phyloP scores from a whole-genome alignment of 2,888 invertebrate species.

The Phorcus lineatus region DNA sequence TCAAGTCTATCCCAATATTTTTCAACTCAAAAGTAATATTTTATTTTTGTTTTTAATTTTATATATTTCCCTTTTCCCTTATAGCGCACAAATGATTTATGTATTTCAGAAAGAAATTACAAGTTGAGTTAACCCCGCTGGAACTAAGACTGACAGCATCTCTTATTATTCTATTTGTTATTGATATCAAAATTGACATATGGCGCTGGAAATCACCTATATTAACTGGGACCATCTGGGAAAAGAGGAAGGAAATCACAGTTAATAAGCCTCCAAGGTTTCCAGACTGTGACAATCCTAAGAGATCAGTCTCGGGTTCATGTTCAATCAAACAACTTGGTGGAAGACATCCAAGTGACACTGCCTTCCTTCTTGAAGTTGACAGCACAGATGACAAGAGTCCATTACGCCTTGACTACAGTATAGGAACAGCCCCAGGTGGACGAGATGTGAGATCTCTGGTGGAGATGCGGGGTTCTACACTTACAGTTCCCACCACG shows the following conservation, averaged over 20 bases:
- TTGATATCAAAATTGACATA: neutral
- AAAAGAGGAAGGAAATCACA: neutral
- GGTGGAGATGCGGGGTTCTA: too few species aligned
- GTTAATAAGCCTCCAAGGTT: neutral
- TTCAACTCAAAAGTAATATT: too few species aligned
- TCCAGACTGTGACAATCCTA: neutral
- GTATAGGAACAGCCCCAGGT: too few species aligned
- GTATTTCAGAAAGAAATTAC: conserved; percentile 26
- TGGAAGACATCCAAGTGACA: conserved; percentile 41
- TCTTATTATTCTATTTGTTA: conserved; percentile 2
- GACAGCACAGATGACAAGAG: conserved; percentile 49
- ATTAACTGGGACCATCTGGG: neutral
- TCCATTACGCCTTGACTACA: too few species aligned
- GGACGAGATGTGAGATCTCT: too few species aligned
- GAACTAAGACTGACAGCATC: conserved; percentile 28
- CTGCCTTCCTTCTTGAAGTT: conserved; percentile 49
- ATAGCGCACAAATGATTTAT: too few species aligned
- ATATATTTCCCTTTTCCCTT: too few species aligned
- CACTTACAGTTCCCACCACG: too few species aligned
- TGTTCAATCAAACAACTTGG: conserved; percentile 49
- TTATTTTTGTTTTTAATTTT: too few species aligned
- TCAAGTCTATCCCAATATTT: too few species aligned
- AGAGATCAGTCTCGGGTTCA: conserved; percentile 21
- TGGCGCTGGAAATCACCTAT: neutral
- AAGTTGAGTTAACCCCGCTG: conserved; percentile 33